Conservation (phyloP, 92 coral and sea anemone species). For the Epizoanthus scotinus region DNA sequence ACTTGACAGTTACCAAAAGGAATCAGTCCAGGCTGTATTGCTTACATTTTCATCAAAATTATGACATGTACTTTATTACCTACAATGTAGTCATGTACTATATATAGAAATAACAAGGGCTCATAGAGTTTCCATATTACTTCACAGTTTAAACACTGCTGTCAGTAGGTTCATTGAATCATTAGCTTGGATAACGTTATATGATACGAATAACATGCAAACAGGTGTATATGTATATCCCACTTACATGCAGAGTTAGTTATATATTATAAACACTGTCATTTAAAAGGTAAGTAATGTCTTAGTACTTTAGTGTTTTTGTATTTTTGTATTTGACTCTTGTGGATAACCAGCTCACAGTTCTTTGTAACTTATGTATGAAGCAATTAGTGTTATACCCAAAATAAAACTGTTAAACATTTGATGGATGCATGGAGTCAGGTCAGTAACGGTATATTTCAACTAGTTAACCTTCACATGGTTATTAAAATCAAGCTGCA, state of each 20-base stretch:
- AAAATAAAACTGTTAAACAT: background rate
- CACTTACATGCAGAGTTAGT: no score
- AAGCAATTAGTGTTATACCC: background rate
- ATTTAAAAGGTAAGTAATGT: no score
- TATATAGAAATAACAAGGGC: background rate
- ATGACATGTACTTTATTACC: no score
- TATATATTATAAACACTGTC: no score
- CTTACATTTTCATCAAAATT: background rate
- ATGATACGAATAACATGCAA: no score
- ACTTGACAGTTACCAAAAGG: background rate
- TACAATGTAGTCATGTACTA: no score
- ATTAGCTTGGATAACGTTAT: no score
- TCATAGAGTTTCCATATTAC: constrained; percentile 6
- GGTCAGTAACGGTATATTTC: background rate
- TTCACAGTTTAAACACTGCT: background rate
- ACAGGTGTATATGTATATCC: no score
- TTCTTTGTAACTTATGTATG: background rate
- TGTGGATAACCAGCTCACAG: constrained; percentile 37
- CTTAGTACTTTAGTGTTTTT: no score
- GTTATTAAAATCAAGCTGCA: background rate
- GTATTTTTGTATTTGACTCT: no score
- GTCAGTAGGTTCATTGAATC: background rate
- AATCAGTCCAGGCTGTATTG: background rate
- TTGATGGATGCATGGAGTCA: background rate
- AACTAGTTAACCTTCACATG: background rate